Evolutionary conservation across 2,888 invertebrate species (phyloP).

Genomic region (Petrolisthes cinctipes): DNA sequence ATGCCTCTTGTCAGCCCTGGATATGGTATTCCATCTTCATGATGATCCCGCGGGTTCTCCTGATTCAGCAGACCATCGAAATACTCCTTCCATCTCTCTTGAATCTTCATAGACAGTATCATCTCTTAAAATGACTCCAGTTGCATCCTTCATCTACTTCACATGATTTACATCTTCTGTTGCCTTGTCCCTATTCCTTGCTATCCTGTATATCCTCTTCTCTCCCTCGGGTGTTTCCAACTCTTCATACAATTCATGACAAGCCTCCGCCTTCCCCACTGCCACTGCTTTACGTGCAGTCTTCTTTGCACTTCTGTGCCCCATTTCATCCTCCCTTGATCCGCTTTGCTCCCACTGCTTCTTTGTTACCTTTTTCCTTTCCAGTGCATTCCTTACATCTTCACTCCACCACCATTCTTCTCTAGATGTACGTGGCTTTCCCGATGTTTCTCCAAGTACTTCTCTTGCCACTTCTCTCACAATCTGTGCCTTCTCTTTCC

Average conservation of each 20-base stretch:
- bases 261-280: conserved; percentile 11
- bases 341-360: too few relatives aligned
- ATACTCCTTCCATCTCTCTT: conserved; percentile 1
- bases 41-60: conserved; percentile 11
- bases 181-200: conserved; percentile 3
- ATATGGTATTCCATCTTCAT: too few relatives aligned
- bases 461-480: conserved; percentile 11
- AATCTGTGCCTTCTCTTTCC: neutral
- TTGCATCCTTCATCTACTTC: too few relatives aligned
- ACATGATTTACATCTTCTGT: neutral
- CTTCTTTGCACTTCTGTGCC: too few relatives aligned
- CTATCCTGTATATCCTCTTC: too few relatives aligned
- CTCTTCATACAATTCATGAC: neutral
- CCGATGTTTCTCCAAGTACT: neutral
- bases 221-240: neutral
- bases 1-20: neutral
- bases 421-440: neutral
- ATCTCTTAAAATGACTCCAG: neutral
- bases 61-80: conserved; percentile 14
- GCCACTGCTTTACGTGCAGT: neutral
- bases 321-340: too few relatives aligned
- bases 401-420: too few relatives aligned
- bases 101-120: neutral
- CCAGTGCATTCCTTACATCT: too few relatives aligned
- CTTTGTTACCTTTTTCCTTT: too few relatives aligned